Base-by-base conservation (phyloP, 2,113 vertebrate genomes). In the Bos indicus region DNA sequence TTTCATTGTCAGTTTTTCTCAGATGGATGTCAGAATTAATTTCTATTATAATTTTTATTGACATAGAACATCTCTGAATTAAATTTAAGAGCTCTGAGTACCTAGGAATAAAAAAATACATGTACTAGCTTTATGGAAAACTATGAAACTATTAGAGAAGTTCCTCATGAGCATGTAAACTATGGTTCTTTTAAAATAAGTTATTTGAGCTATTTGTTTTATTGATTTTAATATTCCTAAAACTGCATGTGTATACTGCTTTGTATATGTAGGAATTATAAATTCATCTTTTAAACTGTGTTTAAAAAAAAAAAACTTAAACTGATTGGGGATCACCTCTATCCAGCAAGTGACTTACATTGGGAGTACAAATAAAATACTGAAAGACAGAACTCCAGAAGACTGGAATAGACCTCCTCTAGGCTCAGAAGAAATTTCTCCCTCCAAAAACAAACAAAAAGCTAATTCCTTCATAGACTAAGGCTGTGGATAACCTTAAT, bases 91-190 rank as follows among this genome's bases (percentile, higher is more conserved):
- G 62, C 23, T 74, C 13, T 90, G 74, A 84, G n/a, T 88, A 88
- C 71, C 36, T 57, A 87, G 57, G 57, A 56, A 91, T 91, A 71
- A 95, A 89, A 95, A 95, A 92, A 43, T 71, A 59, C 33, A 30
- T 92, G 19, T 88, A 88, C 48, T 48, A 83, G 85, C 46, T 96
- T 78, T 62, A 85, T 93, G 54, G 74, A 96, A 90, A 90, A 90
- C 59, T 48, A 48, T 23, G 78, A 57, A 93, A 52, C 15, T 88
- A 40, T 82, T 62, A 33, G 64, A 43, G 48, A 83, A 82, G 62
- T 84, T 84, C 56, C 78, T 93, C 60, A 33, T 59, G 14, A 90
- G 52, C 36, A 90, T 48, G 25, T 93, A 90, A 90, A 57, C 17
- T 89, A 77, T 84, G 62, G 46, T 48, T 83, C 77, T 46, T 60